Evolutionary conservation across 1,140 invertebrate genomes (phyloP).

Genomic region (Venustaconcha ellipsiformis): DNA sequence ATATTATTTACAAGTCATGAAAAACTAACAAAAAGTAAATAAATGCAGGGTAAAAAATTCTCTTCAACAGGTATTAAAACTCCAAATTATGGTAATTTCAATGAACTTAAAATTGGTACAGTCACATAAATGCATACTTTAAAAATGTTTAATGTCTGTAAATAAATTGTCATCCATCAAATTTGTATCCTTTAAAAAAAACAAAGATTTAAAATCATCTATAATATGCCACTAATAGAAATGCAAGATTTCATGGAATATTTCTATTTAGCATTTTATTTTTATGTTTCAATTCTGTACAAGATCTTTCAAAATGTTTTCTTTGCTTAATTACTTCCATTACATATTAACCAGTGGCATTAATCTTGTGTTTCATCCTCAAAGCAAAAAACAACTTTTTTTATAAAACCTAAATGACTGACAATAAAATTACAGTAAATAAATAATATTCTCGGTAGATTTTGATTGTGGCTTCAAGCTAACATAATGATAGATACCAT

Average conservation of each 20-base stretch:
- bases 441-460: conserved; percentile 3
- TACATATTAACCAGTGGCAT: background rate
- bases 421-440: conserved; percentile 5
- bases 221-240: conserved; percentile 3
- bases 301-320: conserved; percentile 2
- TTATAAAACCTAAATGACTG: conserved; percentile 13
- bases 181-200: background rate
- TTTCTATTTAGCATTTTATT: conserved; percentile 7
- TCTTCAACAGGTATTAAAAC: too few species aligned
- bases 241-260: background rate
- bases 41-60: too few species aligned
- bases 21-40: too few species aligned
- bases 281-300: conserved; percentile 3
- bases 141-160: conserved; percentile 4
- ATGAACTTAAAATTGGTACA: too few species aligned
- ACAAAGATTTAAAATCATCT: conserved; percentile 7
- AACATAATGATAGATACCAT: background rate
- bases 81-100: too few species aligned
- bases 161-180: background rate
- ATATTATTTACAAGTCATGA: too few species aligned
- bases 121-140: conserved; percentile 1
- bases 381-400: conserved; percentile 10
- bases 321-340: background rate
- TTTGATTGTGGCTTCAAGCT: conserved; percentile 10
- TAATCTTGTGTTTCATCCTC: conserved; percentile 6